Percentiles rank a stretch among this genome's conserved stretches.
These are phyloP conservation scores for Saccostrea glomerata DNA, from an alignment of 1,140 invertebrate genomes.

Conservation along the genomic window DNA sequence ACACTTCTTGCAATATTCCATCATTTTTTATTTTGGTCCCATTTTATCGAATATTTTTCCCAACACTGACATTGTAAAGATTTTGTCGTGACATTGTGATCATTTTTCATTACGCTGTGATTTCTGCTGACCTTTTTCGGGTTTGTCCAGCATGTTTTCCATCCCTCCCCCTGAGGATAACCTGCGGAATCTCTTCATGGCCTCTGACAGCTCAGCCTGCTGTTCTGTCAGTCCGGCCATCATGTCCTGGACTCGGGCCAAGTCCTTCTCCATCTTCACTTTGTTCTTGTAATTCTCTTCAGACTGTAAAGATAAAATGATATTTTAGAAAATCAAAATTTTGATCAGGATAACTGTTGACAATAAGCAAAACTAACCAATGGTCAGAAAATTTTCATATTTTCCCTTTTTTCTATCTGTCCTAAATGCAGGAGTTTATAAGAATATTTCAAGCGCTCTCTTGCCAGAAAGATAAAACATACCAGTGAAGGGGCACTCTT, in stretches of 20 bases:
- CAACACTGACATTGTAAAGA: too few species aligned
- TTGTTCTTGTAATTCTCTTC: constrained; percentile 76
- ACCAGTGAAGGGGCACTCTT: constrained; percentile 75
- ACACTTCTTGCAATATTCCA: too few species aligned
- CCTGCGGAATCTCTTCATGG: constrained; percentile 89
- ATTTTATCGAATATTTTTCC: too few species aligned
- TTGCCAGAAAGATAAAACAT: constrained; percentile 41
- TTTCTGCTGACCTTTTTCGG: neutral
- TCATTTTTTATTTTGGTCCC: too few species aligned
- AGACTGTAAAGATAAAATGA: constrained; percentile 57
- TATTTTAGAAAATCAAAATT: neutral
- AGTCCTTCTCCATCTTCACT: constrained; percentile 86
- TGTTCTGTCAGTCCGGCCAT: constrained; percentile 91
- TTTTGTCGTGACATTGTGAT: too few species aligned
- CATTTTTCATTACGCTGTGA: too few species aligned
- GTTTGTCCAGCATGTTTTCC: constrained; percentile 16
- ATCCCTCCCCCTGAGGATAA: constrained; percentile 77
- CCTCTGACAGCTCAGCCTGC: constrained; percentile 88
- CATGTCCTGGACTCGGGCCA: constrained; percentile 89
- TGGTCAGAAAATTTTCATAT: too few species aligned
- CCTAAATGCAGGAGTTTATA: too few species aligned
- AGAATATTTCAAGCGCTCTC: too few species aligned
- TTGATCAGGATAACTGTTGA: too few species aligned
- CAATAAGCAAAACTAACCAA: too few species aligned
- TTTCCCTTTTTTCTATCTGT: too few species aligned